phyloP scores from a whole-genome alignment of 1,140 invertebrate genomes.

The Lordiphosa stackelbergi region DNA sequence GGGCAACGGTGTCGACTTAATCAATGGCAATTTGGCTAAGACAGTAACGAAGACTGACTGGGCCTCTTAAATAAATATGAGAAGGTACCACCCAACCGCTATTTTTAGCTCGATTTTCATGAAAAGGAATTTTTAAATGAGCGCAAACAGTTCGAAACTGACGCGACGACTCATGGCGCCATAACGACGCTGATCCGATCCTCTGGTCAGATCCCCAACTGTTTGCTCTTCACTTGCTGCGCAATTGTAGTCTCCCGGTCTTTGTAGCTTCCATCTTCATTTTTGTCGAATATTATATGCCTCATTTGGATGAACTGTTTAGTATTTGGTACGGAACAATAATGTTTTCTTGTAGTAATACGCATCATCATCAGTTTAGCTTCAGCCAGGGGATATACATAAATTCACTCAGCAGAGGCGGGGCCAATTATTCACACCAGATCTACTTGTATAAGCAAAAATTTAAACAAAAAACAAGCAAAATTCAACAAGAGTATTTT shows the following conservation, averaged over 20 bases:
- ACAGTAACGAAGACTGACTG: constrained; percentile 16
- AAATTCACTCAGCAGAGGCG: too few species aligned
- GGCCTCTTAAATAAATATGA: too few species aligned
- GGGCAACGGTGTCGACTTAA: constrained; percentile 44
- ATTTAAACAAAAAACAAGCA: constrained; percentile 5
- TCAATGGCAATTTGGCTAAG: constrained; percentile 68
- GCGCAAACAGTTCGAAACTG: constrained; percentile 38
- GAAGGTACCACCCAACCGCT: too few species aligned
- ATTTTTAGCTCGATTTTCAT: too few species aligned
- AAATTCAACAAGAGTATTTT: constrained; percentile 7
- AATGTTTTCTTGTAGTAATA: constrained; percentile 65
- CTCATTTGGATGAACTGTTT: too few species aligned
- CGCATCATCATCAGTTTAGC: constrained; percentile 16
- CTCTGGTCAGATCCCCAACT: too few species aligned
- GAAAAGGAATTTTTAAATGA: too few species aligned
- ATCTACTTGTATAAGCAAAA: constrained; percentile 32
- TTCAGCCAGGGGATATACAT: not conserved
- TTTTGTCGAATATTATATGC: too few species aligned
- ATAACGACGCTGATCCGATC: too few species aligned
- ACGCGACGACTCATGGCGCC: constrained; percentile 48
- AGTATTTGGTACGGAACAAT: constrained; percentile 11
- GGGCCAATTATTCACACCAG: constrained; percentile 52
- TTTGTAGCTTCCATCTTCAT: constrained; percentile 17
- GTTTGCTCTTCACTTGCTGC: constrained; percentile 49
- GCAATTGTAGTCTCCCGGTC: constrained; percentile 46